These are phyloP conservation scores for Cheiracanthium punctorium DNA, from an alignment of 2,888 invertebrate species.

Conservation along the genomic window DNA sequence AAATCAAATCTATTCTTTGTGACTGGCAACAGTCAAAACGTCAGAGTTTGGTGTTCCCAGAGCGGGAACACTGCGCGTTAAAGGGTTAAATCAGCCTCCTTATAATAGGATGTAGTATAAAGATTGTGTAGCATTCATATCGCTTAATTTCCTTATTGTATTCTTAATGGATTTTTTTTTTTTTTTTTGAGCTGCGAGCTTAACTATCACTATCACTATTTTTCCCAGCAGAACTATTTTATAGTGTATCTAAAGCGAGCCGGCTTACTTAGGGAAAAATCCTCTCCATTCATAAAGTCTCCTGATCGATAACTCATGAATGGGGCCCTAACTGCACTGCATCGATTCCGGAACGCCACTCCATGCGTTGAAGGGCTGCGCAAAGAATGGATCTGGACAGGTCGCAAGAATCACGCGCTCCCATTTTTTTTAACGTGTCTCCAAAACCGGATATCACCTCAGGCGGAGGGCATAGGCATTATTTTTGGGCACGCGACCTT, in stretches of 20 bases:
- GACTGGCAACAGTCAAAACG: too few relatives aligned
- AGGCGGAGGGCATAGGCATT: conserved; percentile 61
- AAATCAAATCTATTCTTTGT: too few relatives aligned
- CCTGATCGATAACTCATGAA: conserved; percentile 1
- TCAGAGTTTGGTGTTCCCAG: too few relatives aligned
- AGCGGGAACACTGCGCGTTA: too few relatives aligned
- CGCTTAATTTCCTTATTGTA: too few relatives aligned
- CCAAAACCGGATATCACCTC: conserved; percentile 67
- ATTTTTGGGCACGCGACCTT: conserved; percentile 64
- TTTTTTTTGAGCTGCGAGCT: conserved; percentile 1
- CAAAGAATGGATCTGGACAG: conserved; percentile 13
- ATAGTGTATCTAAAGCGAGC: too few relatives aligned
- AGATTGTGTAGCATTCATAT: too few relatives aligned
- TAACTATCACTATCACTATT: background rate
- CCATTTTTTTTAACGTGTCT: conserved; percentile 44
- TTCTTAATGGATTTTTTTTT: too few relatives aligned
- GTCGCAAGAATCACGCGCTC: conserved; percentile 62
- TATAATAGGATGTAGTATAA: too few relatives aligned
- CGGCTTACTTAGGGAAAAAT: background rate
- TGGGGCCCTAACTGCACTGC: conserved; percentile 3
- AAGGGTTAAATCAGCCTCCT: too few relatives aligned
- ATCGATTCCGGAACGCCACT: conserved; percentile 32
- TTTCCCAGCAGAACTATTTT: conserved; percentile 1
- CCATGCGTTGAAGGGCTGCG: conserved; percentile 45
- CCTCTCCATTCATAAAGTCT: background rate